Evolutionary conservation across 2,797 vertebrate species (phyloP), one percentile per base, ranked within the genome.

Genomic region (Florisuga fusca): DNA sequence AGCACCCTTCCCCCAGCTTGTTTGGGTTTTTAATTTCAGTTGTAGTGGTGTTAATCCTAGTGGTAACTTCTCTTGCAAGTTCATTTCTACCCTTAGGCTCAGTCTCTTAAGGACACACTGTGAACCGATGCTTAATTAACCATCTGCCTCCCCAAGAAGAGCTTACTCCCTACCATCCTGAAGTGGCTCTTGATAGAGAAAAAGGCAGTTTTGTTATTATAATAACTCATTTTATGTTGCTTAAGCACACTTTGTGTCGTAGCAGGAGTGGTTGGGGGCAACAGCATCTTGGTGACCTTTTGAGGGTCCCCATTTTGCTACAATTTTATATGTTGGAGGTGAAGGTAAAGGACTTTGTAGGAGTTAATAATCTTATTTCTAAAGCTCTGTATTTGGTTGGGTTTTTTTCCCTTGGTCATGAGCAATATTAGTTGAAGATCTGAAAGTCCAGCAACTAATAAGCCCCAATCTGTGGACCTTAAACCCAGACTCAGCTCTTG

Each of bases 61-160:
- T 41, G 29, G 71, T 73, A 38, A 29, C 73, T 93, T 79, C 54
- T 81, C 68, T 71, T 34, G 3, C 64, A 88, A 89, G 88, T 95
- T 93, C 89, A 88, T 95, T 93, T 81, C 75, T 84, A 64, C 90
- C 94, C 95, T 59, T 59, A 58, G 92, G 95, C 95, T 96, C 36
- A 64, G 63, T 17, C 90, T 94, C 16, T 23, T 95, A 84, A 96
- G 78, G 85, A 93, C 89, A 36, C 48, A 64, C 90, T 94, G 92
- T 64, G 96, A 95, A 34, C 68, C 85, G 91, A 50, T 58, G 85
- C 91, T 95, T 96, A 96, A 97, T 97, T 94, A 96, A 94, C 96
- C 89, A 96, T 94, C 95, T 90, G 90, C 92, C 75, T 95, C 78
- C 74, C 75, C 78, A 67, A 0, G 27, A 84, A 85, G 50, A 41